Base-by-base conservation (phyloP, 2,797 vertebrate genomes). In the Etheostoma perlongum region DNA sequence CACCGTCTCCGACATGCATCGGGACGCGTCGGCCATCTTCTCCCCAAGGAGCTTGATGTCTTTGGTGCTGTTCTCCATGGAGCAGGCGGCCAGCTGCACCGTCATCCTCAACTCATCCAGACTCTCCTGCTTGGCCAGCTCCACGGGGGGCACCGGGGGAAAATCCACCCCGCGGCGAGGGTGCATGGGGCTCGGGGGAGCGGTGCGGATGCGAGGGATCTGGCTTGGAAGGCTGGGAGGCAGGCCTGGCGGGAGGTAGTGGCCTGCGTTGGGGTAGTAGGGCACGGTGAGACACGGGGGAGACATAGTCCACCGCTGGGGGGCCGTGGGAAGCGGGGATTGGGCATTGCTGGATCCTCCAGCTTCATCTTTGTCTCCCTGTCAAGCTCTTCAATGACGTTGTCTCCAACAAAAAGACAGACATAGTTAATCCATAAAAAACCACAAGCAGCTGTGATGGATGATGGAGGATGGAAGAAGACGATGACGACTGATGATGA, bases 51-150 rank as follows among this genome's bases (percentile, higher is more conserved):
- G 59, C 72, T 86, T 76, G 47, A 95, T 86, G 67, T 94, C 92
- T 48, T 87, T 90, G 66, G 90, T 89, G 88, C 91, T 94, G 88
- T 18, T 91, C 81, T 94, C 88, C 91, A 94, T 91, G 62, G 88
- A 89, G 79, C 76, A 89, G 67, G 92, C 85, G 0, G 93, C 94
- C 60, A 90, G 80, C 63, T 86, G 81, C 66, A 94, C 88, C 0
- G 89, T 86, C 1, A 68, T 85, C 72, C 86, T 70, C 73, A 95
- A 75, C 74, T 94, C 90, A 0, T 94, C 91, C 84, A 94, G 85
- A 62, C 91, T 92, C 85, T 92, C 91, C 81, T 91, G 92, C 63
- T 90, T 89, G 83, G 87, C 70, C 2, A 88, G 88, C 62, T 91
- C 85, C 46, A 78, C 66, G 2, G 73, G 71, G 5, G 74, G 48